Base-by-base conservation (phyloP, 1,140 invertebrate species). In the Trichonephila clavata region DNA sequence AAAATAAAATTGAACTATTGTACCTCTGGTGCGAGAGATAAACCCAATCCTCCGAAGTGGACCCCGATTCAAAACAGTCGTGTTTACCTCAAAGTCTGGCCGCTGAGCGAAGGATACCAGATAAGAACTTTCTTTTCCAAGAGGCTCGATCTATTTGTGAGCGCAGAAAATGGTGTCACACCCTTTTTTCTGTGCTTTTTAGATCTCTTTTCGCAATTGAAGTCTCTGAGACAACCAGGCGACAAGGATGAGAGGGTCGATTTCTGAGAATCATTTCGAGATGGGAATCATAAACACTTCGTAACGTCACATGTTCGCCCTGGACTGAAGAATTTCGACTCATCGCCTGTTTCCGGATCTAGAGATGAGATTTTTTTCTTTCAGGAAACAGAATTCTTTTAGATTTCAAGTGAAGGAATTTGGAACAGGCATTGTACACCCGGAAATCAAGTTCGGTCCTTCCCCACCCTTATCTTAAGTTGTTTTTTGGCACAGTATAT, bases 41-140 rank as follows among this genome's bases (percentile, higher is more conserved):
- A 50, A 50, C 50, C 50, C 50, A 1, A 50, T 50, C 50, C 50
- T 13, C 7, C 65, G 63, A 68, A 68, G 65, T 24, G n/a, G 14
- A 68, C 65, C 8, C 21, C 13, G 8, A 68, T 68, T 24, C n/a
- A 27, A n/a, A 27, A 27, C 65, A 24, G n/a, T 13, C 65, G 50
- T 68, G 65, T 68, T 68, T 68, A 68, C 65, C 65, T 68, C 65
- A n/a, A 24, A 68, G 65, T 68, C 65, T 68, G n/a, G 65, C n/a
- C 65, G 65, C 65, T 68, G 65, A 68, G 65, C n/a, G n/a, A 68
- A 68, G 65, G 10, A n/a, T 68, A n/a, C 65, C 65, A 27, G 65
- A 68, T 68, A 68, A 68, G 65, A 7, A n/a, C 3, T 7, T 68
- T 8, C n/a, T 27, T n/a, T 68, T 68, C 65, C 10, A 24, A 27